A percentile compares a stretch with the other conserved stretches of the same genome.
These are phyloP conservation scores for Andrena minutula DNA, from an alignment of 2,888 invertebrate genomes.

Conservation along the genomic window DNA sequence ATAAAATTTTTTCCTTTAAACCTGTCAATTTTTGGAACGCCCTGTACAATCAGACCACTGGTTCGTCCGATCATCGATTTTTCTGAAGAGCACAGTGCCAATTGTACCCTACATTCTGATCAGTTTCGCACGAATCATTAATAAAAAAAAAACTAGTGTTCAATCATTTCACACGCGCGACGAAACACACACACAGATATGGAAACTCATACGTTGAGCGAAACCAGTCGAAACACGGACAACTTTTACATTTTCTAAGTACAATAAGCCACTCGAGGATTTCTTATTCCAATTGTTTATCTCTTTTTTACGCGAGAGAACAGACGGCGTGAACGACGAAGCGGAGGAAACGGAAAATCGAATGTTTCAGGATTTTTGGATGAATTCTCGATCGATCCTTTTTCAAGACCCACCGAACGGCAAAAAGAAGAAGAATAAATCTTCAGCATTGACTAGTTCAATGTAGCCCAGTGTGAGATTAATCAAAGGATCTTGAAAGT, in stretches of 20 bases:
- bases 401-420: conserved; percentile 3
- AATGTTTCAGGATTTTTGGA: neutral
- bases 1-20: no score
- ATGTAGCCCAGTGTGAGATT: conserved; percentile 13
- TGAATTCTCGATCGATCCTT: conserved; percentile 4
- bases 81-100: conserved; percentile 50
- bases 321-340: neutral
- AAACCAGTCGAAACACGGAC: conserved; percentile 15
- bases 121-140: conserved; percentile 27
- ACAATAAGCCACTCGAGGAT: conserved; percentile 52
- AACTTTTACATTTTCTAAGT: conserved; percentile 68
- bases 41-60: neutral
- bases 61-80: conserved; percentile 11
- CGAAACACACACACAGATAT: conserved; percentile 15
- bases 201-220: neutral
- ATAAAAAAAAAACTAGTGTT: conserved; percentile 13
- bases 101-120: conserved; percentile 9
- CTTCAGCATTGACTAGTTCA: conserved; percentile 8
- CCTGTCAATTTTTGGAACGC: neutral
- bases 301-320: conserved; percentile 15
- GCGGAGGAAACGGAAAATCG: neutral
- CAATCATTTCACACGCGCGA: neutral
- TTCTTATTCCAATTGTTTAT: conserved; percentile 26
- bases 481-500: conserved; percentile 4
- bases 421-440: neutral